A percentile compares a stretch with the other conserved stretches of the same genome.
These are phyloP conservation scores for Sympetrum striolatum DNA, from an alignment of 2,888 invertebrate genomes.

Conservation along the genomic window DNA sequence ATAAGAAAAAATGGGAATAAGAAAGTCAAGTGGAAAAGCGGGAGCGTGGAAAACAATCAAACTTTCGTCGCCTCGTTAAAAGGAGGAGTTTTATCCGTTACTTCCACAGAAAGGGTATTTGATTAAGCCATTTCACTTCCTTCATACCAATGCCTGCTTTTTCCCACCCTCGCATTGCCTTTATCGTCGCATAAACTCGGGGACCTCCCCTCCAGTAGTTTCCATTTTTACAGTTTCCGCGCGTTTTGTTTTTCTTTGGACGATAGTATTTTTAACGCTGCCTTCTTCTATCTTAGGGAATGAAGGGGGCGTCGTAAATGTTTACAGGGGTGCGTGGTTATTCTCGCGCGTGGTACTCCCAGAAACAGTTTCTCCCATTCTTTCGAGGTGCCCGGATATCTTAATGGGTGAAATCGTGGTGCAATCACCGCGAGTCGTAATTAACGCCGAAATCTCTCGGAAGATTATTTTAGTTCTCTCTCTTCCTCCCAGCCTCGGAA, in stretches of 20 bases:
- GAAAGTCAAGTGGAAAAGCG: neutral
- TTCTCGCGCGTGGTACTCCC: neutral
- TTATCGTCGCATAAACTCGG: slow-evolving; percentile 13
- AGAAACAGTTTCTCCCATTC: neutral
- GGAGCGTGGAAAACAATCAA: slow-evolving; percentile 14
- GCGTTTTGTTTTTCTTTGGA: neutral
- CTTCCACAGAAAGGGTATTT: neutral
- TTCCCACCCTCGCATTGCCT: neutral
- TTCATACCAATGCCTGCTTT: neutral
- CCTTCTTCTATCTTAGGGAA: neutral
- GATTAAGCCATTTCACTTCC: slow-evolving; percentile 11
- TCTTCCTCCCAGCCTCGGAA: too few species aligned
- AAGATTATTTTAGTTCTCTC: neutral
- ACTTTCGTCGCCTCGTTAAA: slow-evolving; percentile 29
- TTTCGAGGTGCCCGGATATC: neutral
- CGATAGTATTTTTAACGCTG: neutral
- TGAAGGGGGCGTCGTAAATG: neutral
- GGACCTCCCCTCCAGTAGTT: neutral
- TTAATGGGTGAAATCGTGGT: neutral
- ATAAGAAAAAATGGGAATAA: neutral
- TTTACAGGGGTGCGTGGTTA: neutral
- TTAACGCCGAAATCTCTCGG: neutral
- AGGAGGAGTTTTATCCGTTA: neutral
- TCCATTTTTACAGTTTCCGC: neutral
- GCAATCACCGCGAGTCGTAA: neutral